Conservation (phyloP, 2,797 vertebrate genomes). For the Discoglossus pictus region DNA sequence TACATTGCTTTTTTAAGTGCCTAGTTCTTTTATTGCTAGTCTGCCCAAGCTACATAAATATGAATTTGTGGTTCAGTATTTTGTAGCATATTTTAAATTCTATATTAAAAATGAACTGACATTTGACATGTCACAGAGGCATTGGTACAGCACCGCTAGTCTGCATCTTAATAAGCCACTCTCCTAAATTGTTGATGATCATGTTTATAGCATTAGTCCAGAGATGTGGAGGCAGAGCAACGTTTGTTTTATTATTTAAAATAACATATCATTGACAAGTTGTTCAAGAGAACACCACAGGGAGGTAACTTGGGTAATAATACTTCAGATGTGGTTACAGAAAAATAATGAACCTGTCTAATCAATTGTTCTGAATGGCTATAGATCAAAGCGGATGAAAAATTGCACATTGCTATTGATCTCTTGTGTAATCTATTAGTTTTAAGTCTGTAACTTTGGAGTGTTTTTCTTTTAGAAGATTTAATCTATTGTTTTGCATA, state of each 20-base stretch:
- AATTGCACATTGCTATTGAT: slow-evolving; percentile 50
- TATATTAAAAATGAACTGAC: slow-evolving; percentile 9
- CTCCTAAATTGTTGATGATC: slow-evolving; percentile 31
- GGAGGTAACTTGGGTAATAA: slow-evolving; percentile 44
- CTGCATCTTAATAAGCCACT: slow-evolving; percentile 35
- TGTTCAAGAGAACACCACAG: slow-evolving; percentile 46
- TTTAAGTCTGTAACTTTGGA: not conserved
- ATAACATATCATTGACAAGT: slow-evolving; percentile 55
- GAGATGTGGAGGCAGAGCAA: slow-evolving; percentile 42
- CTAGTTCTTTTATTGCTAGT: no score
- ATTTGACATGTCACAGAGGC: slow-evolving; percentile 33
- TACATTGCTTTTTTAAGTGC: not conserved
- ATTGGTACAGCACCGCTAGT: not conserved
- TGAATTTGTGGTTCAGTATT: no score
- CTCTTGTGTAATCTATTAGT: slow-evolving; percentile 33
- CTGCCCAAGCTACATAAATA: no score
- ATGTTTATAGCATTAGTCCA: slow-evolving; percentile 35
- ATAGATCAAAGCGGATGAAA: slow-evolving; percentile 51
- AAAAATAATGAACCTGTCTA: slow-evolving; percentile 56
- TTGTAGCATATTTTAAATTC: not conserved
- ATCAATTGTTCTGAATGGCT: slow-evolving; percentile 54
- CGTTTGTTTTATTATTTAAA: slow-evolving; percentile 51
- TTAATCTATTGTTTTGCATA: slow-evolving; percentile 6
- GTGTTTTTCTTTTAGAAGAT: slow-evolving; percentile 10
- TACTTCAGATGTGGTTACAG: slow-evolving; percentile 52